Percentiles rank a stretch among this genome's conserved stretches.
Evolutionary conservation across 1,140 invertebrate genomes (phyloP).

Genomic region (Microplitis demolitor): DNA sequence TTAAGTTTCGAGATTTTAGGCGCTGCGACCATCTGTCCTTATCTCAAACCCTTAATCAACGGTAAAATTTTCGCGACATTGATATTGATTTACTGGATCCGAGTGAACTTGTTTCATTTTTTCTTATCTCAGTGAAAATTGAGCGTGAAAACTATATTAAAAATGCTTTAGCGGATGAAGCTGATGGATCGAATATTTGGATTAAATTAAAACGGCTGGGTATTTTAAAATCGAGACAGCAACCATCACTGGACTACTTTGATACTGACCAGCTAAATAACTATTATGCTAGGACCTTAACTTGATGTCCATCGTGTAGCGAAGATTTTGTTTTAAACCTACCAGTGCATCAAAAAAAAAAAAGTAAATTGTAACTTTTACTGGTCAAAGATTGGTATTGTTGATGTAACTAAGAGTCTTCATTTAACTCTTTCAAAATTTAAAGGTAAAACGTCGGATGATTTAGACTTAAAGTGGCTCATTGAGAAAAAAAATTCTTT

Average conservation of each 20-base stretch:
- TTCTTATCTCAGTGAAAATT: no score
- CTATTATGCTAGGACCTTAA: neutral
- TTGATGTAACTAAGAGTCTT: neutral
- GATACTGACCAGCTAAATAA: neutral
- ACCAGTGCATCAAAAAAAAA: neutral
- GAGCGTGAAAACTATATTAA: no score
- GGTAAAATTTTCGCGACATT: no score
- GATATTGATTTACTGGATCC: no score
- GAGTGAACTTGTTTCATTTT: no score
- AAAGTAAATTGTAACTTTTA: neutral
- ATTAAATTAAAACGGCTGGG: neutral
- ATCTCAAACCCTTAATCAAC: no score
- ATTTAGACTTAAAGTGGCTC: neutral
- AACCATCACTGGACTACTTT: neutral
- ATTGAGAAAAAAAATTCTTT: no score
- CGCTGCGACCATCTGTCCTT: no score
- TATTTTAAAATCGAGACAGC: neutral
- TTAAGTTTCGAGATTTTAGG: no score
- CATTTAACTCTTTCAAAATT: no score
- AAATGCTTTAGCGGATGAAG: no score
- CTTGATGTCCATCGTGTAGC: neutral
- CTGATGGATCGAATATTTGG: no score
- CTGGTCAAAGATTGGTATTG: neutral
- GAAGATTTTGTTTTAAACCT: neutral
- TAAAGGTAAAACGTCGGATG: neutral